These are phyloP conservation scores for Champsocephalus gunnari DNA, from an alignment of 2,797 vertebrate genomes.

Conservation along the genomic window DNA sequence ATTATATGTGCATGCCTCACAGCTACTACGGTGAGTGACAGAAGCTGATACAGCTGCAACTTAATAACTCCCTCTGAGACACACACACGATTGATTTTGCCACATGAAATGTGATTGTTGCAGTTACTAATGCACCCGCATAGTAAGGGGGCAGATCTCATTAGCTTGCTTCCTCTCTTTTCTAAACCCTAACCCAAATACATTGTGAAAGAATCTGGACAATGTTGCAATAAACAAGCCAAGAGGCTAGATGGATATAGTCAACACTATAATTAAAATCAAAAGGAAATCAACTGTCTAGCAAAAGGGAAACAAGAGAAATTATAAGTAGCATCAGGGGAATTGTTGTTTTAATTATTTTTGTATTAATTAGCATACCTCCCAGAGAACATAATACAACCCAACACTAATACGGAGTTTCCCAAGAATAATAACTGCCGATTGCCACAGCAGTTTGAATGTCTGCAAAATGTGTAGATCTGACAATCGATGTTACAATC, in stretches of 20 bases:
- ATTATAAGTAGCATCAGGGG: too few relatives aligned
- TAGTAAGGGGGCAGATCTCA: constrained; percentile 40
- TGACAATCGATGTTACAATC: neutral
- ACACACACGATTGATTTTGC: constrained; percentile 17
- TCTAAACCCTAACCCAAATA: constrained; percentile 42
- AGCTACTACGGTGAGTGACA: constrained; percentile 24
- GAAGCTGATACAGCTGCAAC: constrained; percentile 19
- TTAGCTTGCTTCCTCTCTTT: constrained; percentile 38
- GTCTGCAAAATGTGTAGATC: neutral
- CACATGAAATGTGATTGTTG: constrained; percentile 38
- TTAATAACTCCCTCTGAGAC: constrained; percentile 2
- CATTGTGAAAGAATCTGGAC: constrained; percentile 50
- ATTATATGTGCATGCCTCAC: constrained; percentile 13
- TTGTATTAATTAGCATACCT: neutral
- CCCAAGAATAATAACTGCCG: neutral
- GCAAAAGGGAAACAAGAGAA: neutral
- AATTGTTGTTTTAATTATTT: neutral
- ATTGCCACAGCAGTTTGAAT: neutral
- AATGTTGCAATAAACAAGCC: constrained; percentile 33
- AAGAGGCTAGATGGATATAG: constrained; percentile 5
- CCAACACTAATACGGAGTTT: neutral
- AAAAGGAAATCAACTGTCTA: neutral
- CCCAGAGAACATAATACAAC: neutral
- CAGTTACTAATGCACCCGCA: constrained; percentile 11
- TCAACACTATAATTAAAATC: constrained; percentile 23